These are phyloP conservation scores for Amphiprion percula DNA, from an alignment of 2,113 vertebrate genomes.

Conservation along the genomic window DNA sequence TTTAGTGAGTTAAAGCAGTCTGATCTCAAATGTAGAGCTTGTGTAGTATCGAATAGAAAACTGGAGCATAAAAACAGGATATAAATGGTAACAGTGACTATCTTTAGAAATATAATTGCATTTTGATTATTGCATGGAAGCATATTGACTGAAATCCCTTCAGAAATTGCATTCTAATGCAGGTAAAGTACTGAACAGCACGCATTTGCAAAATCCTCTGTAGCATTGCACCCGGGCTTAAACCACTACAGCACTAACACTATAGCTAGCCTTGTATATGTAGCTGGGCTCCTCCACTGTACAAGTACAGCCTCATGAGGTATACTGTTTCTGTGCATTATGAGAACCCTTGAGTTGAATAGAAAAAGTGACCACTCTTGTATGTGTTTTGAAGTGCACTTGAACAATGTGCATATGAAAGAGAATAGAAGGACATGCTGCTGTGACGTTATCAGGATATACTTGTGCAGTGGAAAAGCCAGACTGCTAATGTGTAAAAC, in stretches of 20 bases:
- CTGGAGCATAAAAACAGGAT: not conserved
- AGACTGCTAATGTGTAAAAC: conserved; percentile 17
- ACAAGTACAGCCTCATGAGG: conserved; percentile 17
- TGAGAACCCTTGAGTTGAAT: not conserved
- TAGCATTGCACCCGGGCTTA: conserved; percentile 39
- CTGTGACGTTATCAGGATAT: not conserved
- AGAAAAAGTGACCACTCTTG: not conserved
- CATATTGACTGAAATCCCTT: conserved; percentile 43
- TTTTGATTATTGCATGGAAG: conserved; percentile 74
- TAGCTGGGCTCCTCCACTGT: conserved; percentile 65
- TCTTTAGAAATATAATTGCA: conserved; percentile 49
- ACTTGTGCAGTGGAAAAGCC: conserved; percentile 69
- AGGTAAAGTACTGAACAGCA: conserved; percentile 60
- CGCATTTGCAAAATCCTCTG: conserved; percentile 35
- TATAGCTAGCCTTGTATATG: not conserved
- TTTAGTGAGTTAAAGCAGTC: not conserved
- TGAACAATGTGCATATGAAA: conserved; percentile 4
- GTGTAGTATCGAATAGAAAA: not conserved
- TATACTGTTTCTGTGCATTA: conserved; percentile 2
- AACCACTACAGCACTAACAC: conserved; percentile 55
- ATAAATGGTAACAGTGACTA: conserved; percentile 2
- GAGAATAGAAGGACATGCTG: not conserved
- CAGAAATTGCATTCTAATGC: conserved; percentile 20
- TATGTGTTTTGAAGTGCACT: not conserved
- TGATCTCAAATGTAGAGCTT: conserved; percentile 31